These are phyloP conservation scores for Drosophila elegans DNA, from an alignment of 1,140 invertebrate genomes.

Conservation along the genomic window DNA sequence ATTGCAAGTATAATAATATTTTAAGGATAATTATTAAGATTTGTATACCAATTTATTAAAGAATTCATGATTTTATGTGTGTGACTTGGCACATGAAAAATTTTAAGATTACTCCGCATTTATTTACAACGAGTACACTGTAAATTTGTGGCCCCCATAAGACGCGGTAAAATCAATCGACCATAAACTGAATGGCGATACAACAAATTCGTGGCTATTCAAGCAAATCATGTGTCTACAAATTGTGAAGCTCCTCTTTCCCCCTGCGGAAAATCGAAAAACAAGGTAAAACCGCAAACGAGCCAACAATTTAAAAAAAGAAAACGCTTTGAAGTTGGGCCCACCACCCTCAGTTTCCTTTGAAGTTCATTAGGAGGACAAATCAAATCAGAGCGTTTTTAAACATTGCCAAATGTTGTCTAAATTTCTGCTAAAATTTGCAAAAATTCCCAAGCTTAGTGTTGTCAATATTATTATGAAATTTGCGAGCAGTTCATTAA, in stretches of 20 bases:
- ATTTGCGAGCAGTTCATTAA: slow-evolving; percentile 76
- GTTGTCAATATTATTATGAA: slow-evolving; percentile 59
- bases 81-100: too few species aligned
- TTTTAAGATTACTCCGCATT: not conserved
- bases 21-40: too few species aligned
- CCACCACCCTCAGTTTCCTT: slow-evolving; percentile 3
- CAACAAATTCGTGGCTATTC: slow-evolving; percentile 34
- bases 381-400: slow-evolving; percentile 2
- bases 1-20: too few species aligned
- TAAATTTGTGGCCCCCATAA: not conserved
- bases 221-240: slow-evolving; percentile 26
- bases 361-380: slow-evolving; percentile 41
- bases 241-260: not conserved
- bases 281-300: slow-evolving; percentile 47
- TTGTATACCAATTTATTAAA: too few species aligned
- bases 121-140: not conserved
- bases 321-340: slow-evolving; percentile 40
- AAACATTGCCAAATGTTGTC: slow-evolving; percentile 34
- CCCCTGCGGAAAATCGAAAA: slow-evolving; percentile 5
- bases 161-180: slow-evolving; percentile 17
- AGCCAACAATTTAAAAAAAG: slow-evolving; percentile 21
- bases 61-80: too few species aligned
- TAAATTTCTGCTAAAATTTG: slow-evolving; percentile 74
- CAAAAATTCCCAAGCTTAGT: slow-evolving; percentile 64
- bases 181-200: slow-evolving; percentile 8